Evolutionary conservation across 2,797 vertebrate species (phyloP).

Genomic region (Sebastes dallii): DNA sequence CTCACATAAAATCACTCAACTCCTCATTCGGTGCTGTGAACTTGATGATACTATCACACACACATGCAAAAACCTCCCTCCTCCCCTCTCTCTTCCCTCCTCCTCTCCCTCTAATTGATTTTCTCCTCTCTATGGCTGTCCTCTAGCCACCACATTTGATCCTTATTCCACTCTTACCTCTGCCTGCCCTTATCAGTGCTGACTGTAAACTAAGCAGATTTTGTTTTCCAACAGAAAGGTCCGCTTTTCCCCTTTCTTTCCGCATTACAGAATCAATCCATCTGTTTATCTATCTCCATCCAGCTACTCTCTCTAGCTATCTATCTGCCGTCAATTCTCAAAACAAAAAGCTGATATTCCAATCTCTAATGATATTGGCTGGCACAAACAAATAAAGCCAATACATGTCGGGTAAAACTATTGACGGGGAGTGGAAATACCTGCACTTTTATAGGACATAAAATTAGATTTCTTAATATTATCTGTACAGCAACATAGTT

Average conservation of each 20-base stretch:
- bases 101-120: slow-evolving; percentile 57
- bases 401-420: neutral
- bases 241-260: neutral
- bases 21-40: slow-evolving; percentile 44
- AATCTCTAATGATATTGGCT: neutral
- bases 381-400: neutral
- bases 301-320: neutral
- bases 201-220: slow-evolving; percentile 51
- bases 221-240: slow-evolving; percentile 34
- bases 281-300: neutral
- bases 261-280: slow-evolving; percentile 7
- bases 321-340: neutral
- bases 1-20: slow-evolving; percentile 58
- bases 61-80: slow-evolving; percentile 22
- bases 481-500: neutral
- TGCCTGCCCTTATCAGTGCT: slow-evolving; percentile 33
- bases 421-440: neutral
- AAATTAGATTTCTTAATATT: neutral
- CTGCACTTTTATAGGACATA: neutral
- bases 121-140: slow-evolving; percentile 49
- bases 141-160: slow-evolving; percentile 54
- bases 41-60: slow-evolving; percentile 55
- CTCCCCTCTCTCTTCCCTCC: neutral
- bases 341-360: neutral
- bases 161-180: slow-evolving; percentile 35